Evolutionary conservation across 2,888 invertebrate species (phyloP).

Genomic region (Cerastoderma edule): DNA sequence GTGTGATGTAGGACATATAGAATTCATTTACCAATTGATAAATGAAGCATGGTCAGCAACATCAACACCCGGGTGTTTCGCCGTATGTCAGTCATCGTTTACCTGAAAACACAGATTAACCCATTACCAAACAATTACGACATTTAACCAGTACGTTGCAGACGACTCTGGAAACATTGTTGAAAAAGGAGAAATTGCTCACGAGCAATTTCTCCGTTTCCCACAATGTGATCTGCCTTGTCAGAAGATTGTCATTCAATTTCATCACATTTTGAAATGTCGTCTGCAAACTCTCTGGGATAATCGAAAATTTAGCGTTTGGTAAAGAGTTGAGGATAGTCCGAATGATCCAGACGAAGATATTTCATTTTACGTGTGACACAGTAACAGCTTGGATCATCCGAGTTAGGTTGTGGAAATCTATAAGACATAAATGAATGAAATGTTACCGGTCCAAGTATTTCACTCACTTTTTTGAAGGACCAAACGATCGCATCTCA

Average conservation of each 20-base stretch:
- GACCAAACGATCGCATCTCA: too few species aligned
- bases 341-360: neutral
- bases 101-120: too few species aligned
- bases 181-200: neutral
- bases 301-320: neutral
- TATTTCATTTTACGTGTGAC: neutral
- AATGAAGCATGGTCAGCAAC: too few species aligned
- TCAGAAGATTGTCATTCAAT: neutral
- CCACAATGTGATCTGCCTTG: neutral
- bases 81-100: too few species aligned
- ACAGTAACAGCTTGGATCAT: neutral
- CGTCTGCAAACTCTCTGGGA: neutral
- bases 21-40: too few species aligned
- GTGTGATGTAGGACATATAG: too few species aligned
- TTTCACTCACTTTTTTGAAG: too few species aligned
- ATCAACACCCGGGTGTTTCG: neutral
- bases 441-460: too few species aligned
- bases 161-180: too few species aligned
- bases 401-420: neutral
- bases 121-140: too few species aligned
- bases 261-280: neutral
- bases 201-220: constrained; percentile 12
- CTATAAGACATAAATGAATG: too few species aligned
- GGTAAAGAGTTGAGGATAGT: neutral
- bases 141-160: too few species aligned